These are phyloP conservation scores for Poecilia velifera DNA, from an alignment of 2,797 vertebrate genomes.

Conservation along the genomic window DNA sequence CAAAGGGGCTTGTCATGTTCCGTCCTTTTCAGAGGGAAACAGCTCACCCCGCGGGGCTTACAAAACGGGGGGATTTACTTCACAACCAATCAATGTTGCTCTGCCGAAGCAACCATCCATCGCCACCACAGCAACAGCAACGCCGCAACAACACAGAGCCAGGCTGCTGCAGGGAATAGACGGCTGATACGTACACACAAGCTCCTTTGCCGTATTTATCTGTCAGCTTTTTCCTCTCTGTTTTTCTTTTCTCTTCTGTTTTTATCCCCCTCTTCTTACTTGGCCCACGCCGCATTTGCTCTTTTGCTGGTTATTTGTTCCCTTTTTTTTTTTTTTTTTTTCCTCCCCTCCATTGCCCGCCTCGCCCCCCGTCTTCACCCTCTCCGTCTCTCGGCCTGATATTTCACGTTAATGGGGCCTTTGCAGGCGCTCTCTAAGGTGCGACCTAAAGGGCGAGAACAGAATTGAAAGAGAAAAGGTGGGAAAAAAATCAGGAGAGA, in stretches of 20 bases:
- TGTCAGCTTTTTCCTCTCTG: conserved; percentile 18
- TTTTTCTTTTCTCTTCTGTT: conserved; percentile 9
- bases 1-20: conserved; percentile 48
- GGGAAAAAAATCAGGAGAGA: conserved; percentile 27
- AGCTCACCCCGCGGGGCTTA: conserved; percentile 46
- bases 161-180: conserved; percentile 55
- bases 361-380: conserved; percentile 15
- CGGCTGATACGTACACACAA: conserved; percentile 35
- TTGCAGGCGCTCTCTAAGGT: conserved; percentile 68
- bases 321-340: conserved; percentile 35
- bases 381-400: conserved; percentile 60
- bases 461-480: conserved; percentile 63
- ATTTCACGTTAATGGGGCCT: conserved; percentile 75
- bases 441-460: conserved; percentile 66
- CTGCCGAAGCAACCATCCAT: conserved; percentile 65
- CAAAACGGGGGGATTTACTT: conserved; percentile 53
- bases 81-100: conserved; percentile 66
- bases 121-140: conserved; percentile 65
- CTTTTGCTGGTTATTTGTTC: conserved; percentile 49
- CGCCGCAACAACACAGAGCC: conserved; percentile 45
- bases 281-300: conserved; percentile 25
- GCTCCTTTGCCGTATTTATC: conserved; percentile 41
- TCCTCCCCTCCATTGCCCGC: background rate
- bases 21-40: conserved; percentile 71
- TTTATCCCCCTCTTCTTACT: conserved; percentile 11